Conservation (phyloP, 1,140 invertebrate genomes). For the Druon quercuslanigerum region DNA sequence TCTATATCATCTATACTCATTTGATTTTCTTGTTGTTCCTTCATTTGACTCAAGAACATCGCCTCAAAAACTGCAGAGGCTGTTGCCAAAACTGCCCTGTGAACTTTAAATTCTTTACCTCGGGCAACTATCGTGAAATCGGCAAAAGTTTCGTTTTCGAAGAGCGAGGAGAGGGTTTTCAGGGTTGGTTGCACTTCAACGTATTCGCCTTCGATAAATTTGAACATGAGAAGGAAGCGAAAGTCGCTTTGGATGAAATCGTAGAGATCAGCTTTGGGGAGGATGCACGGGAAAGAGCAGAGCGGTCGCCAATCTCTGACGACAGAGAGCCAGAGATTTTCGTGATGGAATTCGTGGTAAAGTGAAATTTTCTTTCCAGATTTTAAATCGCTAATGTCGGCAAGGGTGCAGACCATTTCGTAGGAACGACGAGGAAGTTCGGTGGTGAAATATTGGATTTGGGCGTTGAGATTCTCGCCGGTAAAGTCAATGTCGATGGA, state of each 20-base stretch:
- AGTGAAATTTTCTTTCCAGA: background rate
- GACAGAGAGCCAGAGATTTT: background rate
- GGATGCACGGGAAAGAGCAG: background rate
- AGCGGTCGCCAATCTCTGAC: background rate
- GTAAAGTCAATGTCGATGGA: background rate
- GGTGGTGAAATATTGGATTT: background rate
- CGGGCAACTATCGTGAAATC: background rate
- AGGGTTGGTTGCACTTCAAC: background rate
- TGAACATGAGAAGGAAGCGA: background rate
- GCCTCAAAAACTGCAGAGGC: constrained; percentile 78
- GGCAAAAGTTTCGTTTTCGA: background rate
- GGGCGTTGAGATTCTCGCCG: background rate
- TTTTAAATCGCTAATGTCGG: background rate
- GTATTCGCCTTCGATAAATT: background rate
- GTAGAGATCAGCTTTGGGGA: background rate
- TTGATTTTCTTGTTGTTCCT: constrained; percentile 66
- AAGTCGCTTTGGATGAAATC: background rate
- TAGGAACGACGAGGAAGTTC: constrained; percentile 3
- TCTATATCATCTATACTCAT: constrained; percentile 78
- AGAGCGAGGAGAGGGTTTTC: background rate
- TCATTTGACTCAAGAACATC: constrained; percentile 80
- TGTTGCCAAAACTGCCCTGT: constrained; percentile 60
- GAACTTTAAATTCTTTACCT: background rate
- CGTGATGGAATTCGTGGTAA: background rate
- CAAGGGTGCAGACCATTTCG: background rate